These are phyloP conservation scores for Agriopis marginaria DNA, from an alignment of 2,888 invertebrate species.

Conservation along the genomic window DNA sequence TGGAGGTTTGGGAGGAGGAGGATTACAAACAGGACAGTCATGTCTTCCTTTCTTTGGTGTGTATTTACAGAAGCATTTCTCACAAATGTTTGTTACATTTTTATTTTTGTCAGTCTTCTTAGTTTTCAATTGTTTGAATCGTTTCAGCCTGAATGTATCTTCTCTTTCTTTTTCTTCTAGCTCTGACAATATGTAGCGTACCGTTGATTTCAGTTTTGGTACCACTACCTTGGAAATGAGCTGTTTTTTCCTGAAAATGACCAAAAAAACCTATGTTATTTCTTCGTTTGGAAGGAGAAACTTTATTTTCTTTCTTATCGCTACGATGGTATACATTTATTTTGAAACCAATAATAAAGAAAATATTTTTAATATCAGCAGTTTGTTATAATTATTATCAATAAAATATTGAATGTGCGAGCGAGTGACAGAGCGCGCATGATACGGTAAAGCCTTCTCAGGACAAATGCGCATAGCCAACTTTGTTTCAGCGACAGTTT, in stretches of 20 bases:
- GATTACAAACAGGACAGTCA: neutral
- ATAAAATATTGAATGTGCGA: too few relatives aligned
- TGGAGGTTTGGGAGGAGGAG: neutral
- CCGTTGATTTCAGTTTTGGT: slow-evolving; percentile 51
- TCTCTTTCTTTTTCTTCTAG: slow-evolving; percentile 58
- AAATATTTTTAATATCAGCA: too few relatives aligned
- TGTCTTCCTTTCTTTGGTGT: neutral
- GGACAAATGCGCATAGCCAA: too few relatives aligned
- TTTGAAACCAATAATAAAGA: too few relatives aligned
- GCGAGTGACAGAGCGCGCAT: too few relatives aligned
- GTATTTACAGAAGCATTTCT: neutral
- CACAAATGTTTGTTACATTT: neutral
- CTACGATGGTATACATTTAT: too few relatives aligned
- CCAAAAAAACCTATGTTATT: neutral
- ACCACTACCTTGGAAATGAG: slow-evolving; percentile 56
- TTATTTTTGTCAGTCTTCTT: slow-evolving; percentile 2
- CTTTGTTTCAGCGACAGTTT: too few relatives aligned
- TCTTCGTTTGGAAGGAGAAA: neutral
- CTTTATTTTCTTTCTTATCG: too few relatives aligned
- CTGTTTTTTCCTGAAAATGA: slow-evolving; percentile 55
- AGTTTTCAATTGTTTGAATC: slow-evolving; percentile 49
- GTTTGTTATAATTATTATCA: too few relatives aligned
- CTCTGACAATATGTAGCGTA: slow-evolving; percentile 53
- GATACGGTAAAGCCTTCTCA: too few relatives aligned
- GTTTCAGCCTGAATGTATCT: slow-evolving; percentile 55